Evolutionary conservation across 2,797 vertebrate species (phyloP).

Genomic region (Pangasius djambal): DNA sequence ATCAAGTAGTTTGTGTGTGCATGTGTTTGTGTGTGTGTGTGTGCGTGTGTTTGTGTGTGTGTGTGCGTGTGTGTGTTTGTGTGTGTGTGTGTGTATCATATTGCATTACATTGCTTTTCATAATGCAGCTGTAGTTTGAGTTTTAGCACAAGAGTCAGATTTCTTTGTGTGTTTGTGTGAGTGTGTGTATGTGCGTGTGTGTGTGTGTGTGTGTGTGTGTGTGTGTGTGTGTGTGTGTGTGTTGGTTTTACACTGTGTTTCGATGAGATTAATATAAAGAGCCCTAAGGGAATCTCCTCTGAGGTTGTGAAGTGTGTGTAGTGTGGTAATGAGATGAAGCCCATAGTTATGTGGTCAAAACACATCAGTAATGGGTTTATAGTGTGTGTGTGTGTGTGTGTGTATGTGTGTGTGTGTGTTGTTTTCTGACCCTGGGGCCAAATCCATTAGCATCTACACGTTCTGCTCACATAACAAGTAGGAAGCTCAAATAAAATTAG

Average conservation of each 20-base stretch:
- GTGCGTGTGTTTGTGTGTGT: no score
- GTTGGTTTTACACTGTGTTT: not conserved
- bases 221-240: constrained; percentile 1
- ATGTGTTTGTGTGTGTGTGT: not conserved
- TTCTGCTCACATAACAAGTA: constrained; percentile 2
- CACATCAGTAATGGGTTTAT: not conserved
- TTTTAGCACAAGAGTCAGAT: not conserved
- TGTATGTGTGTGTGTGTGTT: not conserved
- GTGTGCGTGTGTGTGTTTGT: not conserved
- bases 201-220: not conserved
- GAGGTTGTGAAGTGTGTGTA: not conserved
- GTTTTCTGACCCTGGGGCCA: constrained; percentile 2
- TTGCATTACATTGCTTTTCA: not conserved
- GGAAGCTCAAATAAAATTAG: constrained; percentile 5
- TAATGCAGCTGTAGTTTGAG: not conserved
- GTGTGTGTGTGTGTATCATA: not conserved
- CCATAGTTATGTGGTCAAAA: constrained; percentile 1
- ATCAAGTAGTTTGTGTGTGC: no score
- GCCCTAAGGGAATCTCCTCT: not conserved
- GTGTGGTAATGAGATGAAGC: not conserved
- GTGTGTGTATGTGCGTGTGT: not conserved
- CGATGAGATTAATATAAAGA: constrained; percentile 7
- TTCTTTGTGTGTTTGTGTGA: not conserved
- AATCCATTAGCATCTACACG: constrained; percentile 25
- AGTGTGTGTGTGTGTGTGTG: not conserved